Evolutionary conservation across 2,113 vertebrate genomes (phyloP), one percentile per base, ranked within the genome.

Genomic region (Hystrix brachyura): DNA sequence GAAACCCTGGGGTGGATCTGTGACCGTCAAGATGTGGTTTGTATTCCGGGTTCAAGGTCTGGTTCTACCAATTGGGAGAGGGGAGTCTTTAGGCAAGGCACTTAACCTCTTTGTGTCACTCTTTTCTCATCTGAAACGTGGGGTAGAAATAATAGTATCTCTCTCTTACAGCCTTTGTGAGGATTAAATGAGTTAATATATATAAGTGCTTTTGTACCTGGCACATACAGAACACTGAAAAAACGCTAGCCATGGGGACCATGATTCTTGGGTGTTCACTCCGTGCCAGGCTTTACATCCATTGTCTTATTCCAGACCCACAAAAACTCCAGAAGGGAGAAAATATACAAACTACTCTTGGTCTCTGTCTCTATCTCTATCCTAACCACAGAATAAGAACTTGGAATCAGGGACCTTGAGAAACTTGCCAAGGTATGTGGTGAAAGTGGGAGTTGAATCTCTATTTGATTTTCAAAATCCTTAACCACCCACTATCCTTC

Each of bases 401-500:
- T 80, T 84, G 67, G 59, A 38, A 53, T 87, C 76, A 34, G 86
- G 76, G 60, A 78, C 32, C 55, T 94, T 80, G 60, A 67, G 32
- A 59, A 76, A 53, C 21, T 92, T 87, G 57, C 76, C 82, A 86
- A 90, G 85, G 64, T 90, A 23, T 6, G 0, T 29, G 46, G 46
- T 76, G 48, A 90, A 69, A 62, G 69, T 88, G 64, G 60, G 60
- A 90, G 82, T 80, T 87, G 64, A 92, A 69, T 84, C 84, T 78
- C 90, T 93, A 46, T 89, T 86, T 82, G 79, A 86, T 93, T 96
- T 43, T 91, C 55, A 74, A 81, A 94, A 72, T 83, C n/a, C 18
- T 85, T 88, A 91, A 43, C 76, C 78, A 89, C 89, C 78, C 55
- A 90, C 92, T 32, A n/a, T 57, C 81, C 94, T 94, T 97, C 79